These are phyloP conservation scores for Volucella inflata DNA, from an alignment of 2,888 invertebrate species.

Conservation along the genomic window DNA sequence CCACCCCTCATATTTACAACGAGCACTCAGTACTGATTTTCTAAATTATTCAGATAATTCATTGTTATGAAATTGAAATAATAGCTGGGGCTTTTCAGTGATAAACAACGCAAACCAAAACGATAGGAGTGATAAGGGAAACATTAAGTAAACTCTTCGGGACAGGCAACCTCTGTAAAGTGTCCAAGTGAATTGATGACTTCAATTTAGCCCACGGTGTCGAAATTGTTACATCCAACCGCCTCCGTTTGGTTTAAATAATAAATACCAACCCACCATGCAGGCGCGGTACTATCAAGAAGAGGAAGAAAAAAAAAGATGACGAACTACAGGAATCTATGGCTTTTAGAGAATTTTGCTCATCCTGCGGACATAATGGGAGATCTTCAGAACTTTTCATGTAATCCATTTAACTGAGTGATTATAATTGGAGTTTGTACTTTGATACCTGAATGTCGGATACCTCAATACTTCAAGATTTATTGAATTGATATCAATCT, in stretches of 20 bases:
- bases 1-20: slow-evolving; percentile 1
- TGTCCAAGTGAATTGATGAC: slow-evolving; percentile 67
- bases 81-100: slow-evolving; percentile 23
- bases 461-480: no score
- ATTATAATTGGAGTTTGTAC: slow-evolving; percentile 48
- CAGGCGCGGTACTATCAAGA: background rate
- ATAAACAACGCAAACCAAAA: slow-evolving; percentile 28
- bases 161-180: slow-evolving; percentile 61
- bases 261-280: slow-evolving; percentile 39
- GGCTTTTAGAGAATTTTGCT: slow-evolving; percentile 7
- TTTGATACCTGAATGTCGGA: background rate
- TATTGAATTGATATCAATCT: no score
- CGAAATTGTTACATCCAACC: background rate
- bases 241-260: slow-evolving; percentile 48
- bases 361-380: background rate
- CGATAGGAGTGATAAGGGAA: slow-evolving; percentile 30
- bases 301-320: background rate
- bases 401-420: slow-evolving; percentile 40
- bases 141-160: slow-evolving; percentile 47
- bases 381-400: slow-evolving; percentile 9
- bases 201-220: slow-evolving; percentile 51
- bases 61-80: slow-evolving; percentile 64
- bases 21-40: slow-evolving; percentile 48
- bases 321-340: slow-evolving; percentile 10
- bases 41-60: slow-evolving; percentile 63